These are phyloP conservation scores for Oncorhynchus nerka DNA, from an alignment of 2,113 vertebrate genomes.

Conservation along the genomic window DNA sequence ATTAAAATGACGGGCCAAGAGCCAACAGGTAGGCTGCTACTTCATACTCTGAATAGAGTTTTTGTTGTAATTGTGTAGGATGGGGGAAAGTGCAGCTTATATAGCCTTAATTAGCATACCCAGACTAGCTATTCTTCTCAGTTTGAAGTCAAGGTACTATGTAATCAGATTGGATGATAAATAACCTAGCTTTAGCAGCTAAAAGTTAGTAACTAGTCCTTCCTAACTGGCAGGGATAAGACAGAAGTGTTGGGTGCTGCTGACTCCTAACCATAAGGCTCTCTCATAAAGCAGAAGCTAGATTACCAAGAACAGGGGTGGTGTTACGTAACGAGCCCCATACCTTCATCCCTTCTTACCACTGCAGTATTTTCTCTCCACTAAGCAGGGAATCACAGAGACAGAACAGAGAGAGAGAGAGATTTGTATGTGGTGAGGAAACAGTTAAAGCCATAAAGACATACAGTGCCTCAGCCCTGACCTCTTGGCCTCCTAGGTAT, in stretches of 20 bases:
- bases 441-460: constrained; percentile 80
- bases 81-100: no score
- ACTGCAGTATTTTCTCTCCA: background rate
- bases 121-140: no score
- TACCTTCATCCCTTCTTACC: background rate
- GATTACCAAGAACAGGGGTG: background rate
- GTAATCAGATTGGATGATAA: no score
- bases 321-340: background rate
- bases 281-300: background rate
- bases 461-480: constrained; percentile 74
- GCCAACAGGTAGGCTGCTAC: no score
- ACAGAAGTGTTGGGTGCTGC: background rate
- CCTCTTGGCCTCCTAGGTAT: constrained; percentile 76
- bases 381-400: constrained; percentile 3
- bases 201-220: background rate
- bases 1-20: no score
- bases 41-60: no score
- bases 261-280: background rate
- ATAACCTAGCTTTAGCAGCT: no score
- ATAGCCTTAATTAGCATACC: no score
- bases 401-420: constrained; percentile 11
- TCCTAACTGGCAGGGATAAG: background rate
- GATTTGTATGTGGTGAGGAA: constrained; percentile 52
- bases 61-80: no score
- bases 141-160: no score